phyloP scores from a whole-genome alignment of 2,797 vertebrate genomes.

The Atherinosoma microstoma region DNA sequence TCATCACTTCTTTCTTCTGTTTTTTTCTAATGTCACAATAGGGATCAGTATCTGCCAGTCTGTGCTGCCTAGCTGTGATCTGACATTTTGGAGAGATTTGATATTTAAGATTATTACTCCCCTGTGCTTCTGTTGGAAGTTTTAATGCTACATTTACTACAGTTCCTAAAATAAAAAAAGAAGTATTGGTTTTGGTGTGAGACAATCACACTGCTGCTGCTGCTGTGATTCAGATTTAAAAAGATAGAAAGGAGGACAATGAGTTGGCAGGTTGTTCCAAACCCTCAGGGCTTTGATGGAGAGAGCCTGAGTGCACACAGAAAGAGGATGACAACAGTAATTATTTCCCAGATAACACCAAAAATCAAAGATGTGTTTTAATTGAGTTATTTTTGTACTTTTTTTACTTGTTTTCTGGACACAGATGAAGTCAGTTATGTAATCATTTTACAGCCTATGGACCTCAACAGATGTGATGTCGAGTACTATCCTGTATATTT shows the following conservation, averaged over 20 bases:
- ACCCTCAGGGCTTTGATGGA: conserved; percentile 52
- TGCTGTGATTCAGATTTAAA: conserved; percentile 2
- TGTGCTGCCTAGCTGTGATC: background rate
- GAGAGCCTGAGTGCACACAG: conserved; percentile 29
- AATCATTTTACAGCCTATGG: conserved; percentile 60
- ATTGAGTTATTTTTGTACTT: no score
- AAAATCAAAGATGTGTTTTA: conserved; percentile 2
- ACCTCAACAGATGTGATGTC: conserved; percentile 56
- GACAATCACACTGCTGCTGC: background rate
- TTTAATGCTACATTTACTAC: conserved; percentile 6
- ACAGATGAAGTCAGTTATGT: conserved; percentile 42
- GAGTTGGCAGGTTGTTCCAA: conserved; percentile 72
- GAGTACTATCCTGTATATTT: background rate
- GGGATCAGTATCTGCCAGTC: background rate
- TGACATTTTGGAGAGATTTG: conserved; percentile 30
- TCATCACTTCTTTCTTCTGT: background rate
- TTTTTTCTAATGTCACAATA: background rate
- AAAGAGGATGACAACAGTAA: conserved; percentile 34
- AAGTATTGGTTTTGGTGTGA: conserved; percentile 3
- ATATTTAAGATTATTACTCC: conserved; percentile 18
- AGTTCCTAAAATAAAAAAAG: background rate
- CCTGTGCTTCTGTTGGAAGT: conserved; percentile 15
- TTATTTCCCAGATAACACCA: conserved; percentile 19
- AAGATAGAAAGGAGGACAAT: conserved; percentile 65
- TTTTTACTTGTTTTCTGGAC: background rate